Percentiles rank a stretch among this genome's conserved stretches.
phyloP scores from a whole-genome alignment of 2,888 invertebrate species.

The Lacanobia oleracea region DNA sequence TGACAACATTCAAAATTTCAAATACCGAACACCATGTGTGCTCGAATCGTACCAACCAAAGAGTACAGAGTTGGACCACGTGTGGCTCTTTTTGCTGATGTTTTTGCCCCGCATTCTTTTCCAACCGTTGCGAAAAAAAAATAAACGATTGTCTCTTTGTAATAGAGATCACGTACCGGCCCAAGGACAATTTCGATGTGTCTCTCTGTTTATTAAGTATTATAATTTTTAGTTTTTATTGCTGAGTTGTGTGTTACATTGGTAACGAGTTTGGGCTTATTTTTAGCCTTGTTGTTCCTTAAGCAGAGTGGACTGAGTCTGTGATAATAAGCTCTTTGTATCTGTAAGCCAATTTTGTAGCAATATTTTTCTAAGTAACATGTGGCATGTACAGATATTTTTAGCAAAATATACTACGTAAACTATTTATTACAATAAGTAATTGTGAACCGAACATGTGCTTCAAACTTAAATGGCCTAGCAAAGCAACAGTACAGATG shows the following conservation, averaged over 20 bases:
- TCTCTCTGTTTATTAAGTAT: slow-evolving; percentile 55
- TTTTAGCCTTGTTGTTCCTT: slow-evolving; percentile 52
- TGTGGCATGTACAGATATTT: neutral
- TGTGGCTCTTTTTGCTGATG: slow-evolving; percentile 63
- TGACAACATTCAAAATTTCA: slow-evolving; percentile 29
- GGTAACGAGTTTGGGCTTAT: slow-evolving; percentile 36
- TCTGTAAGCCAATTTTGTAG: neutral
- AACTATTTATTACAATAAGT: slow-evolving; percentile 1
- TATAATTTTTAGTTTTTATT: slow-evolving; percentile 58
- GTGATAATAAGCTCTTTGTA: neutral
- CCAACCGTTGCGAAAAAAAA: slow-evolving; percentile 59
- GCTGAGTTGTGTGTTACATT: slow-evolving; percentile 30
- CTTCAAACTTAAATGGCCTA: neutral
- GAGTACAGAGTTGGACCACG: slow-evolving; percentile 41
- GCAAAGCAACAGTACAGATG: neutral
- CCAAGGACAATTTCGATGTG: slow-evolving; percentile 65
- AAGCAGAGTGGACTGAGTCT: neutral
- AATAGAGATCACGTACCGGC: slow-evolving; percentile 65
- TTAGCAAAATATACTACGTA: slow-evolving; percentile 18
- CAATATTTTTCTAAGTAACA: slow-evolving; percentile 19
- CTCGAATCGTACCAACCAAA: slow-evolving; percentile 23
- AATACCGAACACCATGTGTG: slow-evolving; percentile 41
- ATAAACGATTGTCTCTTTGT: slow-evolving; percentile 65
- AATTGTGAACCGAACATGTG: neutral
- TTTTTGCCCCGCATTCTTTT: slow-evolving; percentile 65